These are phyloP conservation scores for Ophiodon elongatus DNA, from an alignment of 2,113 vertebrate genomes.

Conservation along the genomic window DNA sequence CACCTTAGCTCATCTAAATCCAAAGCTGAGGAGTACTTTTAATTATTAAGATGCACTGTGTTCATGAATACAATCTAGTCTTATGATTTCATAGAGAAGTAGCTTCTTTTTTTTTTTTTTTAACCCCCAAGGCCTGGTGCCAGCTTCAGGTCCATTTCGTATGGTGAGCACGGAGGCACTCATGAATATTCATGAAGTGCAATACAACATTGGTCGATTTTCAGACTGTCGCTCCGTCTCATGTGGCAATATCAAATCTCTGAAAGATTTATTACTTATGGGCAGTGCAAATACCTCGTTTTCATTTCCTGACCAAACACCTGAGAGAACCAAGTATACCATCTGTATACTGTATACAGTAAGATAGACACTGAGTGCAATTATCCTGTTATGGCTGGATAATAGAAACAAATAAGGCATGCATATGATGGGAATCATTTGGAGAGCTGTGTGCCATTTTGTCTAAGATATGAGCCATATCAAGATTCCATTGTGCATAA, in stretches of 20 bases:
- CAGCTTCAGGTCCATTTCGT: conserved; percentile 61
- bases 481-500: not conserved
- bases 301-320: conserved; percentile 80
- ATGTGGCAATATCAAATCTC: conserved; percentile 81
- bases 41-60: conserved; percentile 68
- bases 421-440: too few relatives aligned
- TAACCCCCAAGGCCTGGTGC: conserved; percentile 1
- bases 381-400: conserved; percentile 45
- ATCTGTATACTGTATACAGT: not conserved
- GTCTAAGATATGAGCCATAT: conserved; percentile 6
- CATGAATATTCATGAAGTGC: conserved; percentile 82
- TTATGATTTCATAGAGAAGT: conserved; percentile 25
- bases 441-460: not conserved
- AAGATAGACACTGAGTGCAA: conserved; percentile 23
- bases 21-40: conserved; percentile 50
- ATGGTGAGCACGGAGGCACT: conserved; percentile 51
- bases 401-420: too few relatives aligned
- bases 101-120: not conserved
- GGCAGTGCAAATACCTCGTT: conserved; percentile 57
- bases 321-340: conserved; percentile 41
- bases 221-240: conserved; percentile 78
- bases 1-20: conserved; percentile 48
- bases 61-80: conserved; percentile 39
- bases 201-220: conserved; percentile 78
- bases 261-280: conserved; percentile 82